phyloP scores from a whole-genome alignment of 2,113 vertebrate species.

The Bubalus kerabau region DNA sequence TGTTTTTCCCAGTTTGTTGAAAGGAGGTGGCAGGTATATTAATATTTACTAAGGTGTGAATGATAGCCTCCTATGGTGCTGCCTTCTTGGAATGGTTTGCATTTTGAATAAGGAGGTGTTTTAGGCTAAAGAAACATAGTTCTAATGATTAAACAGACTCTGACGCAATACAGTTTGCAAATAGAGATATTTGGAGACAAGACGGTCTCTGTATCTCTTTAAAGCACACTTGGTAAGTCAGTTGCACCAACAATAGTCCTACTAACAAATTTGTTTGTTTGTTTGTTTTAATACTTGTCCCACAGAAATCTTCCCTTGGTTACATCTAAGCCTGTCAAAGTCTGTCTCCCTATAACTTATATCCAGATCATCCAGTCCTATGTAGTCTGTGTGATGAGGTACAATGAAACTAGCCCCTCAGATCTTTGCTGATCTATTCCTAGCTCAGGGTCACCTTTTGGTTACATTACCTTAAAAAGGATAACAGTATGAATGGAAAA shows the following conservation, averaged over 20 bases:
- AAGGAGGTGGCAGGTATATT: not conserved
- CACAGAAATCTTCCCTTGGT: not conserved
- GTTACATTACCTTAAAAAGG: constrained; percentile 33
- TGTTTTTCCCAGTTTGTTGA: not conserved
- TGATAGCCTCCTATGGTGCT: not conserved
- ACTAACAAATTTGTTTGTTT: not conserved
- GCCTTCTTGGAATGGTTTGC: not conserved
- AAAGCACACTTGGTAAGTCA: not conserved
- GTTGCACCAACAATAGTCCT: not conserved
- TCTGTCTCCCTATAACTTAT: not conserved
- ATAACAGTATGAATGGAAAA: not conserved
- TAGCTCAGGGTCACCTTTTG: not conserved
- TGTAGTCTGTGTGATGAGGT: not conserved
- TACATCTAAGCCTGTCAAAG: not conserved
- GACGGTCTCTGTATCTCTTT: not conserved
- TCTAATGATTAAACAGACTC: constrained; percentile 14
- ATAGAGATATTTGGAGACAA: not conserved
- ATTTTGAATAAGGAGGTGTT: constrained; percentile 22
- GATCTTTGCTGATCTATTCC: not conserved
- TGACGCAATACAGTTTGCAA: not conserved
- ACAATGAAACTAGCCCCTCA: not conserved
- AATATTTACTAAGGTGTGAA: not conserved
- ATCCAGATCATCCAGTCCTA: not conserved
- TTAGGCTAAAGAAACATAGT: constrained; percentile 20
- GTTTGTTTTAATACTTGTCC: not conserved